Percentiles rank a stretch among this genome's conserved stretches.
Conservation (phyloP, 2,113 vertebrate genomes). For the Brachyistius frenatus region DNA sequence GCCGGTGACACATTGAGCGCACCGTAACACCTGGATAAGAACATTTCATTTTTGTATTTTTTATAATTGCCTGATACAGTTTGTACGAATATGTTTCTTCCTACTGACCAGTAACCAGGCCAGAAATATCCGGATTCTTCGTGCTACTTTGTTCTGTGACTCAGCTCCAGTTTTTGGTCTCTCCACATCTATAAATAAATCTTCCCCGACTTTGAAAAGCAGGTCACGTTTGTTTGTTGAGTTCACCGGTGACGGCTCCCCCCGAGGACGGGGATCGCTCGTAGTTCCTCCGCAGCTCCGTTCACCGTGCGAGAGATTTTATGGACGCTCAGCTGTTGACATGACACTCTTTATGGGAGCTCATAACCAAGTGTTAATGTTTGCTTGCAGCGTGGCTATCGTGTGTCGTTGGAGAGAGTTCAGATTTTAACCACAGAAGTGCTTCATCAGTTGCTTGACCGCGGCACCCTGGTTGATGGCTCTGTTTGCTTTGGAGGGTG, state of each 20-base stretch:
- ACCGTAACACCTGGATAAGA: not conserved
- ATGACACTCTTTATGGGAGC: conserved; percentile 75
- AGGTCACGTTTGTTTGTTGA: conserved; percentile 76
- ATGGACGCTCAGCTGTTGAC: conserved; percentile 82
- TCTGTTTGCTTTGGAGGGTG: conserved; percentile 14
- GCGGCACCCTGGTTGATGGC: not conserved
- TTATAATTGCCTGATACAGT: not conserved
- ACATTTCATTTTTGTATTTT: not conserved
- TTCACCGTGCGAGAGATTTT: conserved; percentile 53
- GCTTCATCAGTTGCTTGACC: conserved; percentile 30
- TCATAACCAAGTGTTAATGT: conserved; percentile 82
- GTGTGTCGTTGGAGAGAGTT: conserved; percentile 70
- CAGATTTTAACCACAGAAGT: conserved; percentile 42
- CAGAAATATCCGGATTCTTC: conserved; percentile 42
- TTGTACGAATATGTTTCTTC: conserved; percentile 17
- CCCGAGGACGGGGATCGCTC: conserved; percentile 59
- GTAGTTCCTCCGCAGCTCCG: conserved; percentile 36
- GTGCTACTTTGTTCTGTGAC: conserved; percentile 62
- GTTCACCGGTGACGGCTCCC: conserved; percentile 55
- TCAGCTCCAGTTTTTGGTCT: conserved; percentile 64
- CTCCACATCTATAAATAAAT: conserved; percentile 73
- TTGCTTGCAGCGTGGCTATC: conserved; percentile 77
- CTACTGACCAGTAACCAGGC: conserved; percentile 44
- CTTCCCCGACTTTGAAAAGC: conserved; percentile 71
- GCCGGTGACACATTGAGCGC: not conserved